phyloP scores from a whole-genome alignment of 2,797 vertebrate genomes.

The Lepidocolaptes lacrymiger region DNA sequence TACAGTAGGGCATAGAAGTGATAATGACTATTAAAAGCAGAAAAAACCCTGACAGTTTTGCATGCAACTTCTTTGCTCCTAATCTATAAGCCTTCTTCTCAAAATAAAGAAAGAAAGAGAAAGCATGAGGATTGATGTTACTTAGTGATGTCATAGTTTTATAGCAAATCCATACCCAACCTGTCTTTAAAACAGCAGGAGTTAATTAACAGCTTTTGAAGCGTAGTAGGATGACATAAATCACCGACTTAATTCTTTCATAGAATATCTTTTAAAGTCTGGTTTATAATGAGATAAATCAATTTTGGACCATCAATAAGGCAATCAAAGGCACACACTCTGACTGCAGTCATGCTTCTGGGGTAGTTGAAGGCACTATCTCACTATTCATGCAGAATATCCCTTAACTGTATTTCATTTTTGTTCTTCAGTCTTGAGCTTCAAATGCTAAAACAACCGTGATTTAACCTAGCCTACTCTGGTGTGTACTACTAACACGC shows the following conservation, averaged over 20 bases:
- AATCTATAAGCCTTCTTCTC: neutral
- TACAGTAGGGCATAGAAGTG: neutral
- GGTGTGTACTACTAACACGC: neutral
- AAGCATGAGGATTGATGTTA: neutral
- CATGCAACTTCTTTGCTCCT: neutral
- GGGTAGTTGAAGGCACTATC: neutral
- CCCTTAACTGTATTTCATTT: neutral
- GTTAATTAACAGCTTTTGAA: conserved; percentile 7
- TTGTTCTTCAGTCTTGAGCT: neutral
- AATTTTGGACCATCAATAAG: neutral
- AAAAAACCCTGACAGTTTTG: neutral
- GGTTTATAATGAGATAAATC: conserved; percentile 2
- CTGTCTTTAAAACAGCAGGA: neutral
- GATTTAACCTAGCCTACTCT: neutral
- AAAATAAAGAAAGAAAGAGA: neutral
- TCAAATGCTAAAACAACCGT: neutral
- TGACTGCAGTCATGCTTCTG: neutral
- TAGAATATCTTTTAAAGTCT: neutral
- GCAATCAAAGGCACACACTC: neutral
- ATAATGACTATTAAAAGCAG: neutral
- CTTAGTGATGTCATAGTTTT: neutral
- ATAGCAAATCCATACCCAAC: neutral
- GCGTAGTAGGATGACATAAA: neutral
- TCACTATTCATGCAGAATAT: neutral
- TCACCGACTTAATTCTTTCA: neutral